phyloP scores from a whole-genome alignment of 2,797 vertebrate genomes.

The Thunnus albacares region DNA sequence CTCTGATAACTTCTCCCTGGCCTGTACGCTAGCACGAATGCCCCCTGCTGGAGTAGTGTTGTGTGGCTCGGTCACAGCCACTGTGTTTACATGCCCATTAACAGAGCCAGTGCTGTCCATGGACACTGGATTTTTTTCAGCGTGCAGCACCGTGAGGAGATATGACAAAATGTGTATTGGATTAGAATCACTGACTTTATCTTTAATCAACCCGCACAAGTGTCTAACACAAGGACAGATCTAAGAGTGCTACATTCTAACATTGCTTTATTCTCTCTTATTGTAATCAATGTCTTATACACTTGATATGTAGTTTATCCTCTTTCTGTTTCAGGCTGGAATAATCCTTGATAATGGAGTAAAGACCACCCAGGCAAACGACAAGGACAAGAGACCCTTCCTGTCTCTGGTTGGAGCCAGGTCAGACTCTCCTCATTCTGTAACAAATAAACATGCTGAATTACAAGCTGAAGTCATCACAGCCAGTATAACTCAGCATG shows the following conservation, averaged over 20 bases:
- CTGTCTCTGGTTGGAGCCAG: slow-evolving; percentile 94
- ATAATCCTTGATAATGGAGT: slow-evolving; percentile 98
- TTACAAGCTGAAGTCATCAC: slow-evolving; percentile 13
- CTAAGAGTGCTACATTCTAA: background rate
- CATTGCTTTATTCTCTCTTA: background rate
- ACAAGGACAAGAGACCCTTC: slow-evolving; percentile 96
- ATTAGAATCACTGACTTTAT: too few relatives aligned
- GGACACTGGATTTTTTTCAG: too few relatives aligned
- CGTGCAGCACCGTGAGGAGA: too few relatives aligned
- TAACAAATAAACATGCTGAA: background rate
- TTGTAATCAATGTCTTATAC: background rate
- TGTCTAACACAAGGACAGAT: background rate
- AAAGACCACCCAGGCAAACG: slow-evolving; percentile 93
- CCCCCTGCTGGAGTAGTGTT: too few relatives aligned
- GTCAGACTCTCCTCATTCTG: slow-evolving; percentile 77
- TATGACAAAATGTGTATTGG: too few relatives aligned
- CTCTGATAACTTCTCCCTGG: too few relatives aligned
- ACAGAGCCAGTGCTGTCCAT: too few relatives aligned
- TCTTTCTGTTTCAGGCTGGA: slow-evolving; percentile 87
- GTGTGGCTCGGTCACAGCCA: too few relatives aligned
- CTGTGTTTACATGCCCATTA: too few relatives aligned
- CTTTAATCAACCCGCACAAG: too few relatives aligned
- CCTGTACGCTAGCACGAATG: too few relatives aligned
- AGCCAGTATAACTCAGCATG: slow-evolving; percentile 3
- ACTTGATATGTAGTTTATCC: background rate